phyloP scores from a whole-genome alignment of 2,888 invertebrate genomes.

The Piscicola geometra region DNA sequence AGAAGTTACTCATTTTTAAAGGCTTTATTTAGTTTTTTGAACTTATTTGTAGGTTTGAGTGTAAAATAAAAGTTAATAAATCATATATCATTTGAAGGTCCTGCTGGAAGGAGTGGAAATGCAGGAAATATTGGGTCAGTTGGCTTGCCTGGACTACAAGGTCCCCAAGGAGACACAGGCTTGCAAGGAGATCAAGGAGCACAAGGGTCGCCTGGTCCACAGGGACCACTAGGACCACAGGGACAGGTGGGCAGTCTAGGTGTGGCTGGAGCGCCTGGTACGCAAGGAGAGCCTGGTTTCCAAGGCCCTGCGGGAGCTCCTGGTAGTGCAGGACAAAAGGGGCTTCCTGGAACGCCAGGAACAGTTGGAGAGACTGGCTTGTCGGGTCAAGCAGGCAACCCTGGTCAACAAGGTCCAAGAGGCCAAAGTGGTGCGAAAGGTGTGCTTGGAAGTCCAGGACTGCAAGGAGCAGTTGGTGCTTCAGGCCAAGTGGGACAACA shows the following conservation, averaged over 20 bases:
- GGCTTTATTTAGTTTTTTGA: background rate
- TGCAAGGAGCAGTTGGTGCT: conserved; percentile 33
- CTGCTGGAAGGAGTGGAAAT: background rate
- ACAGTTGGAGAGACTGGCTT: background rate
- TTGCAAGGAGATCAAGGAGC: conserved; percentile 26
- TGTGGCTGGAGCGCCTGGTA: conserved; percentile 35
- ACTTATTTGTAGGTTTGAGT: too few species aligned
- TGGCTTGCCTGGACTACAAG: conserved; percentile 15
- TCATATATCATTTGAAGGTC: conserved; percentile 26
- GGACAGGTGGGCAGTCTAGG: conserved; percentile 37
- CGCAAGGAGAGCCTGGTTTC: conserved; percentile 71
- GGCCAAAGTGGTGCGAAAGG: conserved; percentile 21
- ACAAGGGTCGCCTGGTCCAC: conserved; percentile 36
- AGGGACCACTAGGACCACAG: conserved; percentile 36
- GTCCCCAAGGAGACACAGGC: conserved; percentile 4
- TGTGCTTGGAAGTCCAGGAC: conserved; percentile 34
- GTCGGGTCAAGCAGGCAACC: background rate
- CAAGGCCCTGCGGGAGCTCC: conserved; percentile 59
- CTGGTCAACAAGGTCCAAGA: conserved; percentile 15
- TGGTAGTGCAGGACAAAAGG: conserved; percentile 42
- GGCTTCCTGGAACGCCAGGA: conserved; percentile 15
- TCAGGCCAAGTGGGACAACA: conserved; percentile 31
- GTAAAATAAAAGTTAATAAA: too few species aligned
- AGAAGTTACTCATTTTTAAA: background rate
- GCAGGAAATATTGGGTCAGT: background rate